Evolutionary conservation across 1,140 invertebrate genomes (phyloP), one percentile per base, ranked within the genome.

Genomic region (Saxidomus purpurata): DNA sequence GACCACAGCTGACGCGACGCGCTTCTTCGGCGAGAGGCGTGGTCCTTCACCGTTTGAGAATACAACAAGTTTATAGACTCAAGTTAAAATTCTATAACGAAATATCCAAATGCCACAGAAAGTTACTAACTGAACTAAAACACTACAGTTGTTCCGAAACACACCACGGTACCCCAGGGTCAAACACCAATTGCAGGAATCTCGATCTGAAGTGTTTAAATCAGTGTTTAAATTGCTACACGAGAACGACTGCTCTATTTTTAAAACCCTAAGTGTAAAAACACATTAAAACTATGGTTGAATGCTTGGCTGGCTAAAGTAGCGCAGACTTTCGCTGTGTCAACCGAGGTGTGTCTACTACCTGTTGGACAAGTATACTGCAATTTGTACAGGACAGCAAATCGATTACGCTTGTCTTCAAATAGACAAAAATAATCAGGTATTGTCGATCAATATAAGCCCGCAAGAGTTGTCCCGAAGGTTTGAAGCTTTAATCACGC

Each of bases 231-330:
- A n/a, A 63, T n/a, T 9, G 28, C 59, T 63, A 63, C 59, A 71
- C 67, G 38, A 38, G n/a, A 25, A 11, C 31, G 67, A 43, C 67
- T 71, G 38, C 34, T 71, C 67, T 71, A 71, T 71, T 71, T 38
- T 38, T 71, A 71, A 71, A 43, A n/a, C 59, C n/a, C 25, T 6
- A 63, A 38, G 17, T 4, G 2, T 17, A 9, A 71, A 71, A 71
- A 71, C 38, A 19, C 67, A 71, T 71, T 40, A 71, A 40, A 71
- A 71, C 31, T 15, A 71, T 40, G 38, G 13, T 71, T 71, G 67
- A 71, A 71, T 71, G 67, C 67, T 8, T 71, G 67, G n/a, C 9
- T 76, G 71, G 49, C 49, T 76, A 49, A 76, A 76, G 49, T 76
- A 76, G 71, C 19, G 13, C 31, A 49, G 13, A 49, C 38, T 47